Evolutionary conservation across 2,888 invertebrate species (phyloP), one percentile per base, ranked within the genome.

Genomic region (Chironomus riparius): DNA sequence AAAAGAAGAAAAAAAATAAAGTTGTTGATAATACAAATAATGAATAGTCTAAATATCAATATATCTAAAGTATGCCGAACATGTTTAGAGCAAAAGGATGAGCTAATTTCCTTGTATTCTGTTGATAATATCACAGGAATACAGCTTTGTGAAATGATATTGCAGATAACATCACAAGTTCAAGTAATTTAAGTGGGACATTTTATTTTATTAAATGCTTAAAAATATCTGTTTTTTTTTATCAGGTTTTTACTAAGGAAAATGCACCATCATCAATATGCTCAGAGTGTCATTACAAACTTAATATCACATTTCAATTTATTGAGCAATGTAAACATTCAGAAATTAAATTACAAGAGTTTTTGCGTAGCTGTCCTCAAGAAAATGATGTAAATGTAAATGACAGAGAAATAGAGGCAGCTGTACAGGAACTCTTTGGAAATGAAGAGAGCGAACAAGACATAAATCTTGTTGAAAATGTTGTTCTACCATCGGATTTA

Each of bases 301-400:
- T 82, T 4, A 78, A 80, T 28, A 80, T 81, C 76, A 80, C 82
- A 1, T 82, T 80, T 75, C 81, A 82, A 77, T 79, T 82, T 2
- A 81, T 81, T 56, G 80, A 81, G 74, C 79, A 81, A 13, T 80
- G 80, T 10, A 81, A 81, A 77, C 79, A 80, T 5, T 81, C 82
- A 0, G 82, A 82, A 48, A 47, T 38, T 76, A 70, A 70, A 76
- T 47, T 71, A 22, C 69, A 75, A 69, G 71, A 65, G 6, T 47
- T 50, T n/a, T 22, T 69, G 4, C 13, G 70, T 15, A 75, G 13
- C 18, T 61, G 12, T n/a, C 13, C 68, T 50, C 18, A 56, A 48
- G 48, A 72, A 22, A 47, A 18, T 65, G 22, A 48, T 68, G 24
- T 15, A 50, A 77, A 24, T 12, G 73, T 76, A 4, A 78, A 78